Evolutionary conservation across 2,113 vertebrate genomes (phyloP), one percentile per base, ranked within the genome.

Genomic region (Macquaria australasica): DNA sequence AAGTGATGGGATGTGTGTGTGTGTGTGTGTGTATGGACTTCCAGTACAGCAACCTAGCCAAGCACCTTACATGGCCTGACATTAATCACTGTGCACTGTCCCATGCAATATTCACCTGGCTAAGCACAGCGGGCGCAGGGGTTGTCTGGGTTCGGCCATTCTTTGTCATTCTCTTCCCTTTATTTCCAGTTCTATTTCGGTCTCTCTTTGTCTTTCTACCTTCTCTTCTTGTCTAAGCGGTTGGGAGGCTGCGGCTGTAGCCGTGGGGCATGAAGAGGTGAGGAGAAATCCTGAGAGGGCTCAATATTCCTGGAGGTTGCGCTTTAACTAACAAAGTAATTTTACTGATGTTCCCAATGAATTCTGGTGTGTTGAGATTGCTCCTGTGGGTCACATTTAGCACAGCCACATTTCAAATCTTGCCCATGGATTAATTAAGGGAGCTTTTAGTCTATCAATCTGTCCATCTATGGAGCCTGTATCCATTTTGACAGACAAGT

Each of bases 71-170:
- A 92, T 85, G 86, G 90, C 79, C 81, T 78, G 82, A 92, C 91
- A 94, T 94, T 92, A 94, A 95, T 93, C 92, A 92, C 84, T 79
- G 90, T 80, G 85, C 90, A 87, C 68, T 80, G 84, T 84, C 79
- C 91, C 73, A 82, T 88, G 84, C 73, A 89, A 91, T 93, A 90
- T 87, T 87, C 91, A 92, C 94, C 90, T 91, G 85, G 85, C 76
- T 79, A 60, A 93, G 91, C 91, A 86, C 77, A 81, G 79, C 53
- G 41, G 89, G 86, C 48, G 39, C 85, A 88, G 66, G 69, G 83
- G 83, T 88, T 83, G 86, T 81, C 75, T 82, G 72, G 45, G 69
- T 79, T 83, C 39, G 71, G 55, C 37, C 59, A 12, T 56, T 89
- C 84, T 87, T 68, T 85, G 80, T 88, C 82, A 82, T 79, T 87